Evolutionary conservation across 2,888 invertebrate species (phyloP), one percentile per base, ranked within the genome.

Genomic region (Pogonocherus hispidulus): DNA sequence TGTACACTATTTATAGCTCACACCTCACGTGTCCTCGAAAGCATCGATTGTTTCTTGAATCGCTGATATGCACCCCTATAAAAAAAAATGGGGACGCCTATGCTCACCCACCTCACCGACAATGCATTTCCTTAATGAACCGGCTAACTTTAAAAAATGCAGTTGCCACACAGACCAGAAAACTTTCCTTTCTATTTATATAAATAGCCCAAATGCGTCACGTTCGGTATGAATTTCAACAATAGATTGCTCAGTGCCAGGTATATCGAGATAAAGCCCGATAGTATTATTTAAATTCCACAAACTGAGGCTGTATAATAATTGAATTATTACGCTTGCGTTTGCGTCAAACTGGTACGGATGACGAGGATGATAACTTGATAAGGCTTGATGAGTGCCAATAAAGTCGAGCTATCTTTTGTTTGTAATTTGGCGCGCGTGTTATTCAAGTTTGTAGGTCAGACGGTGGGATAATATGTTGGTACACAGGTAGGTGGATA

Each of bases 311-410:
- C 59, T 3, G 8, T 27, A 16, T n/a, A 59, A 32, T 59, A 59
- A 59, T 47, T 59, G 59, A 59, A 59, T 59, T 59, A 59, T 59
- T 59, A 35, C 59, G n/a, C 16, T 46, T 32, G 23, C 27, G 44
- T 47, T 3, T 59, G 27, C 59, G 59, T 59, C 59, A 59, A 27
- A 47, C 44, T 11, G 1, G 22, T 14, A 5, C 32, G 46, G 23
- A 47, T 59, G 59, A 59, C 59, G 59, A 47, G 44, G 32, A 27
- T 27, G 32, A 59, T 19, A n/a, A 47, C 16, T 9, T 19, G 56
- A 55, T 22, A 44, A 41, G n/a, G 41, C 5, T 16, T 18, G 44
- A 56, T 57, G 27, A 32, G 32, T 52, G 44, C 44, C 44, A 23
- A 57, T 57, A 44, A 57, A 52, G 27, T 5, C 27, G 27, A 14